Percentiles rank a stretch among this genome's conserved stretches.
Evolutionary conservation across 2,888 invertebrate species (phyloP).

Genomic region (Eristalis arbustorum): DNA sequence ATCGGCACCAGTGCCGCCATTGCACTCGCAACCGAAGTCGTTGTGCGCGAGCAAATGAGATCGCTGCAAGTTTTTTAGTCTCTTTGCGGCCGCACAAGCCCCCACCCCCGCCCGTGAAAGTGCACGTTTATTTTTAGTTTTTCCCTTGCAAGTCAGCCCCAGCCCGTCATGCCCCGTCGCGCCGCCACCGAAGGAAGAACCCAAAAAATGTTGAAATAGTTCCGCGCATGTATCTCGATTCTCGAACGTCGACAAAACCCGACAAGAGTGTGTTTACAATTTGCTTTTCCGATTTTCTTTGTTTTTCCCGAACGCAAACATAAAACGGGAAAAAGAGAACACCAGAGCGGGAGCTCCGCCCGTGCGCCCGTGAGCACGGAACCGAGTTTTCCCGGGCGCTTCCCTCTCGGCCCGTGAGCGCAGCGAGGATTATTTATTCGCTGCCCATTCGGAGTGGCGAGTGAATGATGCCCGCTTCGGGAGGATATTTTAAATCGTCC

Average conservation of each 20-base stretch:
- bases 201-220: constrained; percentile 48
- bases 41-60: constrained; percentile 63
- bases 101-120: not conserved
- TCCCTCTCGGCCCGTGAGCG: constrained; percentile 60
- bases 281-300: constrained; percentile 60
- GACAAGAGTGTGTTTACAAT: constrained; percentile 53
- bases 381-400: constrained; percentile 24
- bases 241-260: constrained; percentile 2
- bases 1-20: constrained; percentile 45
- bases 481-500: constrained; percentile 42
- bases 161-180: not conserved
- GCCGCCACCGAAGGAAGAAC: constrained; percentile 28
- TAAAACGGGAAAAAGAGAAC: constrained; percentile 74
- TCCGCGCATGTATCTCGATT: constrained; percentile 63
- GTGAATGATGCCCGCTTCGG: constrained; percentile 44
- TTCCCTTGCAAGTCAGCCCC: constrained; percentile 23
- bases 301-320: constrained; percentile 63
- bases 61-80: constrained; percentile 60
- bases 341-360: constrained; percentile 75
- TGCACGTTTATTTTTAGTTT: constrained; percentile 45
- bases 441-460: constrained; percentile 40
- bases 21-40: constrained; percentile 38
- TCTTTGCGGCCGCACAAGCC: constrained; percentile 5
- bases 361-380: constrained; percentile 68
- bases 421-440: constrained; percentile 48